Base-by-base conservation (phyloP, 2,888 invertebrate species). In the Syrphus vitripennis region DNA sequence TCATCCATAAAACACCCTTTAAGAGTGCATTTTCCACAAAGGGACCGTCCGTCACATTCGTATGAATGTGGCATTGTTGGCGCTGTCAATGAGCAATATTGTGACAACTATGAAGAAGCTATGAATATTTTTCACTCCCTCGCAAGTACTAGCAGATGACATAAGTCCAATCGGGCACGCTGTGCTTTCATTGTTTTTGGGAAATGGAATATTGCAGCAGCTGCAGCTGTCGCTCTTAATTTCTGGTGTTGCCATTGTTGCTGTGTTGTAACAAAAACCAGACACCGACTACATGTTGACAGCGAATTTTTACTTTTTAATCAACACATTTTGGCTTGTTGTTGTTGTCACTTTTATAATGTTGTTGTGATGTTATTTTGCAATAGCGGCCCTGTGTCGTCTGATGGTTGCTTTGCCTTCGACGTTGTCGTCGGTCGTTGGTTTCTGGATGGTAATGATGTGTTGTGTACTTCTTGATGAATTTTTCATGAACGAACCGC, bases 271-370 rank as follows among this genome's bases (percentile, higher is more conserved):
- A 77, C 59, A 69, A 24, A 55, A 61, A n/a, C 59, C 84, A 61
- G 71, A 57, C 61, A 76, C 53, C 69, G 31, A n/a, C n/a, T n/a
- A 57, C 29, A 72, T 76, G 83, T 79, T 79, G 74, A 65, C 79
- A 83, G 57, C n/a, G 37, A 42, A 72, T 61, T 69, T 67, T 71
- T 76, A 40, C 50, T 80, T 76, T 77, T 77, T 72, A 72, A 84
- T 81, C 76, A 81, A 69, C 67, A 69, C 45, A 29, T 48, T 21
- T 59, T 72, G 59, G 48, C 31, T 67, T 48, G 10, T 61, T 37
- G 61, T 63, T 76, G 42, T 70, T 55, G 61, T 19, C 21, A 50
- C 50, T 50, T 50, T 16, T 50, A 2, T 34, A 29, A 14, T 50
- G 14, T 14, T 65, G 31, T 48, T 31, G 34, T n/a, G n/a, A n/a